Evolutionary conservation across 2,797 vertebrate species (phyloP).

Genomic region (Melanitta fusca): DNA sequence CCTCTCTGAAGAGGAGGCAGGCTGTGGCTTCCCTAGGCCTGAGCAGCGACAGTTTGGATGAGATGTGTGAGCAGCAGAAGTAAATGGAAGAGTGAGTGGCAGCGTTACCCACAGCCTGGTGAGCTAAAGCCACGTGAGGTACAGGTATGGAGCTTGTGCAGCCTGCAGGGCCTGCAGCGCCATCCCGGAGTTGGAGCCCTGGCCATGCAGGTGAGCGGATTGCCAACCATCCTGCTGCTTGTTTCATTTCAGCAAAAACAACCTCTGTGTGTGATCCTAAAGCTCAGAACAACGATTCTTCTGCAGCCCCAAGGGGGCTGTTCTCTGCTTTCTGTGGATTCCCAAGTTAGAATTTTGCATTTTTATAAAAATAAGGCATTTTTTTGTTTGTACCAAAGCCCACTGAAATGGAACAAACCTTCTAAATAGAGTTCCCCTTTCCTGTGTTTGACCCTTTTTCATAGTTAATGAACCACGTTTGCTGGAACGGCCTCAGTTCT

Average conservation of each 20-base stretch:
- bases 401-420: not conserved
- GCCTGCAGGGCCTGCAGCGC: not conserved
- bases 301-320: not conserved
- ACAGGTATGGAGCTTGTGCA: not conserved
- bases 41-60: not conserved
- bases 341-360: fast-evolving
- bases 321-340: not conserved
- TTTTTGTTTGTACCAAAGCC: not conserved
- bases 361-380: not conserved
- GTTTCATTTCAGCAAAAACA: not conserved
- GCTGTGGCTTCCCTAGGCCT: not conserved
- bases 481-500: not conserved
- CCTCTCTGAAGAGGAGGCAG: not conserved
- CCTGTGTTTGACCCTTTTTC: not conserved
- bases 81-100: not conserved
- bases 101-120: not conserved
- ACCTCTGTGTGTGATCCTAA: not conserved
- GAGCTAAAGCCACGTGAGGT: not conserved
- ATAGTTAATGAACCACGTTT: not conserved
- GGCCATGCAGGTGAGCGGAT: no score
- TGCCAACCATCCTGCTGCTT: not conserved
- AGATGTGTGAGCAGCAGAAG: not conserved
- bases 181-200: fast-evolving
- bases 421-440: not conserved
- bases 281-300: not conserved